Conservation (phyloP, 1,140 invertebrate species). For the Zaprionus capensis region DNA sequence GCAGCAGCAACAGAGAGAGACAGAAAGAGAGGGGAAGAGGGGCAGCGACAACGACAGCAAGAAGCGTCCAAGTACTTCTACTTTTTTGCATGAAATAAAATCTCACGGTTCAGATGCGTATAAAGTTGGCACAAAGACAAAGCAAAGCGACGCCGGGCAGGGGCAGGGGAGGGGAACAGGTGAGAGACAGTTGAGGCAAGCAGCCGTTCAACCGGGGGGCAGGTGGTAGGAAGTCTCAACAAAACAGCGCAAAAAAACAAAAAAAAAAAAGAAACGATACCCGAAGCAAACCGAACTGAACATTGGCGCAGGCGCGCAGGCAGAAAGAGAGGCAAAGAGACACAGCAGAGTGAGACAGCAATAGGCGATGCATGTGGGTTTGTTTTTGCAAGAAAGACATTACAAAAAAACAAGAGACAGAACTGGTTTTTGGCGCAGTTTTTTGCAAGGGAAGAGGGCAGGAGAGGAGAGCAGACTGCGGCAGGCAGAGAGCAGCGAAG, state of each 20-base stretch:
- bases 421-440: constrained; percentile 44
- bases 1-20: constrained; percentile 17
- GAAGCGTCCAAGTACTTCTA: constrained; percentile 69
- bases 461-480: neutral
- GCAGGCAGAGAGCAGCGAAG: neutral
- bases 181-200: constrained; percentile 8
- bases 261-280: constrained; percentile 27
- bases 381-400: constrained; percentile 74
- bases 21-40: neutral
- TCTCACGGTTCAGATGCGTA: constrained; percentile 83
- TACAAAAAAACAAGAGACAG: constrained; percentile 47
- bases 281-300: constrained; percentile 41
- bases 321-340: neutral
- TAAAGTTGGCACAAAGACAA: constrained; percentile 69
- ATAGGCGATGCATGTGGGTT: constrained; percentile 66
- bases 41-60: constrained; percentile 9
- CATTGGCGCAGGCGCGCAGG: constrained; percentile 42
- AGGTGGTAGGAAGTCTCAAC: constrained; percentile 75
- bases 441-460: constrained; percentile 5
- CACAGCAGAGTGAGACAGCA: constrained; percentile 18
- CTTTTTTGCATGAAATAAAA: constrained; percentile 82
- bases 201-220: constrained; percentile 48
- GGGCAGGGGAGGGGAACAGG: neutral
- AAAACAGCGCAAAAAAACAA: constrained; percentile 47
- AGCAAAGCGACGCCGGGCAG: constrained; percentile 4